phyloP scores from a whole-genome alignment of 2,888 invertebrate genomes.

The Cistogaster globosa region DNA sequence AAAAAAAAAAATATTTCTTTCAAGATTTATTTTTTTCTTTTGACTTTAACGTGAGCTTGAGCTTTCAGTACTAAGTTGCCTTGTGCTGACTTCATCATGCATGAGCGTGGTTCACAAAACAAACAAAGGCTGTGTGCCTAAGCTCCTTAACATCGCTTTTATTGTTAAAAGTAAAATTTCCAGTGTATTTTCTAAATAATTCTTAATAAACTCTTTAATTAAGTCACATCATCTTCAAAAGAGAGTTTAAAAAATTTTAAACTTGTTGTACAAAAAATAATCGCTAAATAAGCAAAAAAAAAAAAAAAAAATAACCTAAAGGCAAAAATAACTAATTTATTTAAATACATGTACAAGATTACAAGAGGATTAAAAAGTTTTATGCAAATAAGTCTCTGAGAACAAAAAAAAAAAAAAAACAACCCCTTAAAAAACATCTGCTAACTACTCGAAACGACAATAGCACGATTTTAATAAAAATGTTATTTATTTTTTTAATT shows the following conservation, averaged over 20 bases:
- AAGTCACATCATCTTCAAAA: constrained; percentile 37
- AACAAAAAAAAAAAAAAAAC: constrained; percentile 17
- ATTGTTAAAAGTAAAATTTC: no score
- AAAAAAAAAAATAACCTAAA: constrained; percentile 44
- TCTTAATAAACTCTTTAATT: constrained; percentile 31
- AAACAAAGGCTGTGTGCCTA: no score
- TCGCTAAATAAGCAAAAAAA: constrained; percentile 27
- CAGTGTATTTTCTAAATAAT: neutral
- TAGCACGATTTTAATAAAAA: constrained; percentile 21
- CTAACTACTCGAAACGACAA: constrained; percentile 58
- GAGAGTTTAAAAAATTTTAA: neutral
- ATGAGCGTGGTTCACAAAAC: no score
- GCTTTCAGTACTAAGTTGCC: no score
- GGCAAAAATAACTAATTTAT: constrained; percentile 54
- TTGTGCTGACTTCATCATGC: no score
- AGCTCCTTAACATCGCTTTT: no score
- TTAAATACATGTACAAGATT: constrained; percentile 38
- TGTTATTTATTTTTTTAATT: constrained; percentile 6
- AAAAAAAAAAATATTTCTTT: no score
- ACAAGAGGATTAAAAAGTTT: constrained; percentile 60
- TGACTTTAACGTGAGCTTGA: no score
- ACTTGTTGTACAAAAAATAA: constrained; percentile 32
- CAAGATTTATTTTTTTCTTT: no score
- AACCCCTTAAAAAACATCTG: constrained; percentile 55
- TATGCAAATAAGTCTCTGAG: constrained; percentile 45